A percentile compares a stretch with the other conserved stretches of the same genome.
Evolutionary conservation across 2,888 invertebrate species (phyloP).

Genomic region (Dinocampus coccinellae): DNA sequence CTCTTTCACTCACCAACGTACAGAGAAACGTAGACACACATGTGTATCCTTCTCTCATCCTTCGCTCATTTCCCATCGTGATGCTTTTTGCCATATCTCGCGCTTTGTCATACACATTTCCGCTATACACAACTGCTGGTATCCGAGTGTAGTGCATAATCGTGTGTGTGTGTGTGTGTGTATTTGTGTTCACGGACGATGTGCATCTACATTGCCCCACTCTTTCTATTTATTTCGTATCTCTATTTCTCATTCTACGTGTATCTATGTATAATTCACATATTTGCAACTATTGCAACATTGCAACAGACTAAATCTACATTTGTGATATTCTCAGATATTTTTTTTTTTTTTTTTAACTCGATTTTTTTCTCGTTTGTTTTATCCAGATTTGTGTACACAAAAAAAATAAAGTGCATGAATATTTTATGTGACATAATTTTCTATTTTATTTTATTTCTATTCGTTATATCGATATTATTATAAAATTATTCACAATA

Average conservation of each 20-base stretch:
- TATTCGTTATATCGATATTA: no score
- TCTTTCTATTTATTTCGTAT: background rate
- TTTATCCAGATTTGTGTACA: no score
- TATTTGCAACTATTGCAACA: background rate
- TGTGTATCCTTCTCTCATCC: no score
- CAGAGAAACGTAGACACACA: background rate
- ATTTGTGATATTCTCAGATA: background rate
- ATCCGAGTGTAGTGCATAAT: constrained; percentile 25
- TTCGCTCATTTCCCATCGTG: background rate
- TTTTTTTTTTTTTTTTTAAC: background rate
- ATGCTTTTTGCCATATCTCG: background rate
- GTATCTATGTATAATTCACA: background rate
- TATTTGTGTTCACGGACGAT: no score
- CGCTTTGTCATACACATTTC: constrained; percentile 3
- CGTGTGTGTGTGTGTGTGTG: no score
- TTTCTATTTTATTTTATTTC: no score
- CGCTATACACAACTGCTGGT: constrained; percentile 21
- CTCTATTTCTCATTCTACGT: background rate
- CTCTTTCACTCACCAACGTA: background rate
- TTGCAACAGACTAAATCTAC: background rate
- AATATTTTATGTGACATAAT: no score
- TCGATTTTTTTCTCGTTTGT: no score
- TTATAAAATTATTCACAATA: no score
- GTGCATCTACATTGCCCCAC: constrained; percentile 21
- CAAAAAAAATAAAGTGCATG: no score